phyloP scores from a whole-genome alignment of 2,888 invertebrate genomes.

The Tribolium freemani region DNA sequence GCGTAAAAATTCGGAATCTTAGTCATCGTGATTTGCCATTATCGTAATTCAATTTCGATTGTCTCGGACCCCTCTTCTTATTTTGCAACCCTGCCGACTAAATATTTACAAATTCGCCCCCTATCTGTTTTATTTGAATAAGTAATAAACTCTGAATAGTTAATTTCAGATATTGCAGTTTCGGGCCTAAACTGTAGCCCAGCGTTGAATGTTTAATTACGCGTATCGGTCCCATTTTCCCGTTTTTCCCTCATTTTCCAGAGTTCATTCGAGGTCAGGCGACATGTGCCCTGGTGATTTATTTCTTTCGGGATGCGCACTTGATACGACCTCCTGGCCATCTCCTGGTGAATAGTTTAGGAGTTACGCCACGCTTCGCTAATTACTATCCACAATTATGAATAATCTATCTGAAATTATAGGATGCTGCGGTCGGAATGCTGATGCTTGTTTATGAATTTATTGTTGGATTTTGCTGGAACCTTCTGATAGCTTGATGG shows the following conservation, averaged over 20 bases:
- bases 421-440: slow-evolving; percentile 50
- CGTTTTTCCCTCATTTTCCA: background rate
- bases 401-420: slow-evolving; percentile 48
- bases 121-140: background rate
- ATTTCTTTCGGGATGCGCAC: slow-evolving; percentile 9
- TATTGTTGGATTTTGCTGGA: slow-evolving; percentile 41
- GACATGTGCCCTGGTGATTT: slow-evolving; percentile 20
- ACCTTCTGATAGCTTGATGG: slow-evolving; percentile 29
- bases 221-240: slow-evolving; percentile 20
- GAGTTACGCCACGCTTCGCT: slow-evolving; percentile 45
- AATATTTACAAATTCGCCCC: background rate
- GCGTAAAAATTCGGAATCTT: background rate
- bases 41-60: background rate
- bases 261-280: slow-evolving; percentile 22
- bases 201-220: slow-evolving; percentile 18
- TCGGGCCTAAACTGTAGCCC: background rate
- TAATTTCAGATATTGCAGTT: slow-evolving; percentile 21
- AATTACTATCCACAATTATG: slow-evolving; percentile 48
- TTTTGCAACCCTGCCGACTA: background rate
- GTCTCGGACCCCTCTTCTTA: background rate
- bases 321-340: slow-evolving; percentile 29
- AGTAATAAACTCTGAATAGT: slow-evolving; percentile 9
- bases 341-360: slow-evolving; percentile 32
- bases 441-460: slow-evolving; percentile 48
- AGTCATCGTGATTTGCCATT: background rate